Evolutionary conservation across 2,113 vertebrate genomes (phyloP).

Genomic region (Cyrtonyx montezumae): DNA sequence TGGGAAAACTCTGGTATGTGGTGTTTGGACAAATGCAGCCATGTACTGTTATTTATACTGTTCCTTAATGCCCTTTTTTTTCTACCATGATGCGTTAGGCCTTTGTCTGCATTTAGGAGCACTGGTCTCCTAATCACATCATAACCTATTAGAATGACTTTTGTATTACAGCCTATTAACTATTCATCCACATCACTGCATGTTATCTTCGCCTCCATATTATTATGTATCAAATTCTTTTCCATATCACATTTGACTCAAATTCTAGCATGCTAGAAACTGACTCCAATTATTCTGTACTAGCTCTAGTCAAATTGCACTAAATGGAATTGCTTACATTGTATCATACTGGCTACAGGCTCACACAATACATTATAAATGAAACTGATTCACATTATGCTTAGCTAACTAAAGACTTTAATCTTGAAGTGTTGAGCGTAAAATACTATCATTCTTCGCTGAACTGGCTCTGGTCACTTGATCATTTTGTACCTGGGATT

Average conservation of each 20-base stretch:
- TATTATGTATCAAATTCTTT: slow-evolving; percentile 48
- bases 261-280: slow-evolving; percentile 64
- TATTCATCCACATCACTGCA: slow-evolving; percentile 43
- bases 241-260: slow-evolving; percentile 41
- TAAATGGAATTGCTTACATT: slow-evolving; percentile 72
- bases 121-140: slow-evolving; percentile 19
- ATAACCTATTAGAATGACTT: slow-evolving; percentile 20
- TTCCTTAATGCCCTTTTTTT: slow-evolving; percentile 43
- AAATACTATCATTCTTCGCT: slow-evolving; percentile 66
- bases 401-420: slow-evolving; percentile 68
- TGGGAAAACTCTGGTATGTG: background rate
- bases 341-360: slow-evolving; percentile 53
- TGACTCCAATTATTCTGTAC: slow-evolving; percentile 69
- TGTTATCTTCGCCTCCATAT: slow-evolving; percentile 34
- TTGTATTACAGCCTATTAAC: slow-evolving; percentile 34
- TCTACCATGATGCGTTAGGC: background rate
- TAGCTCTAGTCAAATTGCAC: slow-evolving; percentile 65
- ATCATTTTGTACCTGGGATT: slow-evolving; percentile 67
- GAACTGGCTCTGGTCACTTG: slow-evolving; percentile 67
- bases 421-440: slow-evolving; percentile 66
- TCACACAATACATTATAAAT: slow-evolving; percentile 70
- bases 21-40: background rate
- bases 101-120: slow-evolving; percentile 29
- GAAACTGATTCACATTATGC: slow-evolving; percentile 68
- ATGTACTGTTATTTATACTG: background rate